These are phyloP conservation scores for Thereva nobilitata DNA, from an alignment of 2,888 invertebrate species.

Conservation along the genomic window DNA sequence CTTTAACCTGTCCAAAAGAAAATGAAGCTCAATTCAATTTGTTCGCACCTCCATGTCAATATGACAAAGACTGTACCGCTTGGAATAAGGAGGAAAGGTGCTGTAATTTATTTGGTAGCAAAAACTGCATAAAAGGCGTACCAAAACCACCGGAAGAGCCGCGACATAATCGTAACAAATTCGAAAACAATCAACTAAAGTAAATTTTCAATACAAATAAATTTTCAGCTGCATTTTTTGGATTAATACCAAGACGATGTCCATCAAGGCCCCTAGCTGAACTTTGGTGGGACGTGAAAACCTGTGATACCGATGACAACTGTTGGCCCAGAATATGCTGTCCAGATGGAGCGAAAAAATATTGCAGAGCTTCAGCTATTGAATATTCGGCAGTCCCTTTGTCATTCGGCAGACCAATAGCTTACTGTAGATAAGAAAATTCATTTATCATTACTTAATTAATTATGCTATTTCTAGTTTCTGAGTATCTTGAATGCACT, in stretches of 20 bases:
- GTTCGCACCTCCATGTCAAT: conserved; percentile 55
- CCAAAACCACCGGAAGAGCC: conserved; percentile 62
- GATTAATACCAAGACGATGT: conserved; percentile 72
- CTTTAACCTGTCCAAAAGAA: conserved; percentile 57
- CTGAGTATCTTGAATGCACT: conserved; percentile 75
- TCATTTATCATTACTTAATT: conserved; percentile 39
- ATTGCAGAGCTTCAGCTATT: conserved; percentile 72
- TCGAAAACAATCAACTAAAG: not conserved
- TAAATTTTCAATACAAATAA: not conserved
- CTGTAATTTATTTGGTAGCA: conserved; percentile 58
- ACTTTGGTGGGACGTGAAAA: conserved; percentile 70
- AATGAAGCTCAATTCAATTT: conserved; percentile 58
- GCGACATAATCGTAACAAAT: conserved; percentile 50
- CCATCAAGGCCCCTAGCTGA: conserved; percentile 71
- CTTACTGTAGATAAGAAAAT: conserved; percentile 62
- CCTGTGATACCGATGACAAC: conserved; percentile 69
- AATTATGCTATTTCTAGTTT: conserved; percentile 56
- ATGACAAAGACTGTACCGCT: conserved; percentile 53
- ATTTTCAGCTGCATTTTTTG: conserved; percentile 65
- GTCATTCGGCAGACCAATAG: conserved; percentile 66
- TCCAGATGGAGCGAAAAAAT: conserved; percentile 69
- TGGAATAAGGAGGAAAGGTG: conserved; percentile 55
- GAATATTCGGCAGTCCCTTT: conserved; percentile 65
- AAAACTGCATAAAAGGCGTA: conserved; percentile 65
- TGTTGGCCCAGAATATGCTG: conserved; percentile 79